These are phyloP conservation scores for Drosophila subobscura DNA, from an alignment of 1,140 invertebrate genomes.

Conservation along the genomic window DNA sequence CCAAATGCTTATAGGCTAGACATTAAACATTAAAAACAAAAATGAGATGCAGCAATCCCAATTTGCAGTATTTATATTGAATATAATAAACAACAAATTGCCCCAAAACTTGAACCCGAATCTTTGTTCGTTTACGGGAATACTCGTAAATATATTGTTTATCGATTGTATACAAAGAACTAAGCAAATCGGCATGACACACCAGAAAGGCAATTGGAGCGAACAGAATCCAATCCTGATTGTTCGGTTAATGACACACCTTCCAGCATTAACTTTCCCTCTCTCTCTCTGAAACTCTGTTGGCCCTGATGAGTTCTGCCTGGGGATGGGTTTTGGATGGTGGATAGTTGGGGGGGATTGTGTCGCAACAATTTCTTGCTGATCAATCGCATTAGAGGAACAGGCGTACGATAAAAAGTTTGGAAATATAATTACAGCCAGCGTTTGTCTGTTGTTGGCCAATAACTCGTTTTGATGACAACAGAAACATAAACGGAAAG, in stretches of 20 bases:
- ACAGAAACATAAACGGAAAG: conserved; percentile 15
- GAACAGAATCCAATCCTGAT: too few species aligned
- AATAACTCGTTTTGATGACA: conserved; percentile 47
- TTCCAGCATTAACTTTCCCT: too few species aligned
- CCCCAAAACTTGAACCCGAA: too few species aligned
- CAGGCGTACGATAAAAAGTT: conserved; percentile 8
- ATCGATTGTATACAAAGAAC: background rate
- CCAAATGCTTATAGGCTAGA: too few species aligned
- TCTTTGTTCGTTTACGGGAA: background rate
- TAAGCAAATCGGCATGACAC: conserved; percentile 36
- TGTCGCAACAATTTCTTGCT: conserved; percentile 33
- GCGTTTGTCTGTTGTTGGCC: conserved; percentile 26
- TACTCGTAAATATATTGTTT: conserved; percentile 7
- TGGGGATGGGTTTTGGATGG: background rate
- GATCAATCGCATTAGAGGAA: conserved; percentile 29
- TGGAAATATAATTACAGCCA: conserved; percentile 42
- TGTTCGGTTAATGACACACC: conserved; percentile 24
- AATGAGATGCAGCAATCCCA: too few species aligned
- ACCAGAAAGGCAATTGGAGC: conserved; percentile 15
- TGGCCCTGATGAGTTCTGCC: conserved; percentile 16
- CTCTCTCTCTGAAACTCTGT: background rate
- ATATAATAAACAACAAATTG: too few species aligned
- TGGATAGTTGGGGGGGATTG: background rate
- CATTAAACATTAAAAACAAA: too few species aligned
- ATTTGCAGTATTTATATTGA: background rate